Evolutionary conservation across 2,888 invertebrate genomes (phyloP), one percentile per base, ranked within the genome.

Genomic region (Dastarcus helophoroides): DNA sequence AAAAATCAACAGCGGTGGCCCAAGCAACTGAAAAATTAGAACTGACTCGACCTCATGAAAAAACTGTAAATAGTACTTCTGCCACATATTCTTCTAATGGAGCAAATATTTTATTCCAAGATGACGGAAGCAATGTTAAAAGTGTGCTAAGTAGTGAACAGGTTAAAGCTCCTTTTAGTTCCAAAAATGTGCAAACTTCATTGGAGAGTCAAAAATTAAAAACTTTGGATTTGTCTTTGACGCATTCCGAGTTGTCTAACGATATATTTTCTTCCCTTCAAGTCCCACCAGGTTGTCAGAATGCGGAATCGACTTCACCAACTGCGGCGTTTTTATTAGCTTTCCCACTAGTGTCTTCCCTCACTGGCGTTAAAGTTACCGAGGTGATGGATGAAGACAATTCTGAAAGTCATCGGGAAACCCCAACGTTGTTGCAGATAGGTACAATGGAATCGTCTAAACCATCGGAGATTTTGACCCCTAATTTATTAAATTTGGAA

Each of bases 301-400:
- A 69, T 54, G 65, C 71, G 3, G 71, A 72, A 47, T 71, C 73
- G 2, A 70, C 73, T 29, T 81, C 81, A 2, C 81, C 82, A 3
- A 81, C 81, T 2, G 82, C 81, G 8, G 82, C 82, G 2, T 81
- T 81, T 51, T 61, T 82, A 7, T 69, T 79, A 63, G 76, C 80
- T 2, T 82, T 81, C 48, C 82, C 82, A 1, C 56, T 81, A 26
- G 82, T 82, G 1, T 79, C 72, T 1, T 68, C 71, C 3, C 48
- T 69, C 5, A 68, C 68, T 39, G 69, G 67, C 4, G 66, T 68
- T 26, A 66, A 64, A 51, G 60, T 60, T 9, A 63, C 65, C 2
- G 69, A 68, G 45, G 68, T 67, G 1, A 53, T 65, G 5, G 68
- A 68, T 28, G 71, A 69, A 32, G 70, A 70, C 38, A 66, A 58